These are phyloP conservation scores for Antheraea assamensis DNA, from an alignment of 2,888 invertebrate genomes.

Conservation along the genomic window DNA sequence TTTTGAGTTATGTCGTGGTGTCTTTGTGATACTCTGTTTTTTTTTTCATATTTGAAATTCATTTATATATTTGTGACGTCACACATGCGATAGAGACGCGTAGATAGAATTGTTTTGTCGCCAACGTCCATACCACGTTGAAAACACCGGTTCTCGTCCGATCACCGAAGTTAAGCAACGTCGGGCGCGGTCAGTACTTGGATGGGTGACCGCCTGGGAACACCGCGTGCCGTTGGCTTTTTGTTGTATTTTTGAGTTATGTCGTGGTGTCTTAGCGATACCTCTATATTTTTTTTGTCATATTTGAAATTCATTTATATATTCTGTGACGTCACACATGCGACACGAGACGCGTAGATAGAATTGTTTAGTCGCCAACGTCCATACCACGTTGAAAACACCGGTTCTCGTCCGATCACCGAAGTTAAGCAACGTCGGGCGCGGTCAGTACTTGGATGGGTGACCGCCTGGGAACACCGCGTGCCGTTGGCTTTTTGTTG, in stretches of 20 bases:
- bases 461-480: conserved; percentile 70
- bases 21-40: too few species aligned
- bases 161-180: conserved; percentile 77
- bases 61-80: too few species aligned
- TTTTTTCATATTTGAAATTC: too few species aligned
- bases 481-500: conserved; percentile 41
- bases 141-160: conserved; percentile 66
- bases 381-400: conserved; percentile 34
- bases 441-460: conserved; percentile 78
- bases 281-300: too few species aligned
- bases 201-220: conserved; percentile 44
- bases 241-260: conserved; percentile 25
- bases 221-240: conserved; percentile 15
- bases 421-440: conserved; percentile 78
- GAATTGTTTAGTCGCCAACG: too few species aligned
- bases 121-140: conserved; percentile 38
- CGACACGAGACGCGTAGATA: too few species aligned
- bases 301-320: too few species aligned
- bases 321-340: too few species aligned
- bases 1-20: too few species aligned
- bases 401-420: conserved; percentile 79
- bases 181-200: conserved; percentile 78
- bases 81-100: neutral
- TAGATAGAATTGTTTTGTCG: conserved; percentile 4
- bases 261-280: too few species aligned